Evolutionary conservation across 2,888 invertebrate genomes (phyloP), one percentile per base, ranked within the genome.

Genomic region (Conistra vaccinii): DNA sequence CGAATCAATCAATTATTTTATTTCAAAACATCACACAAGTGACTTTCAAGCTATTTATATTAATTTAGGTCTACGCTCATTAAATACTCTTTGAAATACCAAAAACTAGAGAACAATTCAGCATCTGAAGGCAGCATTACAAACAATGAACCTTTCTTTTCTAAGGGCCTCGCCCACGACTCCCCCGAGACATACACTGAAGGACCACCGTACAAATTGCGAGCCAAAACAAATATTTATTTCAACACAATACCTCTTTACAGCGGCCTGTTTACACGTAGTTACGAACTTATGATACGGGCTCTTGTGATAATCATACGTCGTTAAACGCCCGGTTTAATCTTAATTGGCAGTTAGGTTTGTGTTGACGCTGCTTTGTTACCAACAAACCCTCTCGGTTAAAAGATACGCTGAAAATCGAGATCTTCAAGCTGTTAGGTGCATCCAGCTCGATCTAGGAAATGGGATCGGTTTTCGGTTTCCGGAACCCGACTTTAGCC

Each of bases 191-290:
- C 58, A 32, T 39, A n/a, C 51, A 7, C 69, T 61, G 57, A 73
- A 62, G 66, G 48, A 63, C 63, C 70, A 51, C 23, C 72, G 48
- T 29, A 73, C 61, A 87, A 85, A 85, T 87, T 85, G 80, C 72
- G 76, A 74, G 61, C 76, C 76, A 76, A 68, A 78, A 68, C 69
- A 80, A 85, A 85, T 77, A 81, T 85, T 87, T 81, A 85, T 79
- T 81, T 78, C 57, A 65, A 65, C 83, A 86, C 85, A 83, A 78
- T 73, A 84, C 86, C 77, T 83, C 73, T 78, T 66, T 65, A 61
- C 73, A 82, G 76, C 71, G 60, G 67, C 72, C 76, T 85, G 72
- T 85, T 80, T 82, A 63, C 76, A 72, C 69, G 71, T 72, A 75
- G 85, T 80, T 85, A 72, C 66, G 62, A 82, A 85, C 82, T 81